Base-by-base conservation (phyloP, 2,888 invertebrate genomes). In the Cataglyphis albicans region DNA sequence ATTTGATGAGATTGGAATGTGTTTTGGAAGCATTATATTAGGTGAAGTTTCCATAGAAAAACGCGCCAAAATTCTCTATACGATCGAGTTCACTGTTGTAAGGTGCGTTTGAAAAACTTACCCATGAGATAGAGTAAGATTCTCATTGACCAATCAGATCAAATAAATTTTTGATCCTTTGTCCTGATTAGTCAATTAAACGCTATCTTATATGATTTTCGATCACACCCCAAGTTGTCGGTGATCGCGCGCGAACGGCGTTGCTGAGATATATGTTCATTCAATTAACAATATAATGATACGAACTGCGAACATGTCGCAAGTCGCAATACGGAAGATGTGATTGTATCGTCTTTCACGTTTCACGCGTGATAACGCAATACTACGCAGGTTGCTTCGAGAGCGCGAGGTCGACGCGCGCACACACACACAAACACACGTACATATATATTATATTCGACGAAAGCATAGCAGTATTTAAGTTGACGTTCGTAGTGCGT, bases 401-500 rank as follows among this genome's bases (percentile, higher is more conserved):
- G 52, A 52, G 7, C 52, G 52, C 52, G 52, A 52, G 7, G 7
- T 52, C n/a, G 52, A 18, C 35, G 25, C 48, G 12, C 57, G 25
- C 25, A 0, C 6, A 38, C 4, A 55, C 15, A 10, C 15, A 21
- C 3, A 21, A n/a, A 3, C 55, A n/a, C n/a, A 52, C n/a, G 52
- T 7, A n/a, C 6, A n/a, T 5, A 59, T 12, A 25, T n/a, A 41
- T 25, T 15, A 52, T 52, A 52, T n/a, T 3, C n/a, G 32, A 4
- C 29, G 18, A 3, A 7, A 32, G 25, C 6, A 21, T 18, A 32
- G 3, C 18, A 68, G 72, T 81, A 61, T 48, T 44, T 72, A 21
- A 55, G 73, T 86, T 90, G 88, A 88, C 86, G 55, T 81, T 70
- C 85, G 89, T 80, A 82, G 90, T 87, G 84, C 65, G 68, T 78